phyloP scores from a whole-genome alignment of 1,140 invertebrate species.

The Conus betulinus region DNA sequence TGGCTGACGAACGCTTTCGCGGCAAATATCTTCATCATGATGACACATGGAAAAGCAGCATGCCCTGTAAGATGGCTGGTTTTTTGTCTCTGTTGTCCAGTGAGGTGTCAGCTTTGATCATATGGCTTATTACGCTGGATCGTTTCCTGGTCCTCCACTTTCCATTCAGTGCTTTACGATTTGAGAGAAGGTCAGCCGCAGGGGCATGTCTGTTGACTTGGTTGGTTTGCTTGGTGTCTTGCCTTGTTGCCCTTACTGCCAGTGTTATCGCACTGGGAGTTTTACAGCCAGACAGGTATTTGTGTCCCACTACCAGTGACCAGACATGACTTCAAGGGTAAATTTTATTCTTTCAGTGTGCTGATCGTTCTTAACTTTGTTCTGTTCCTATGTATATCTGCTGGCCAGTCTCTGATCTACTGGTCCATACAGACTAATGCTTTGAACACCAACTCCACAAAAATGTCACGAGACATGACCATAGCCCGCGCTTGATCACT shows the following conservation, averaged over 20 bases:
- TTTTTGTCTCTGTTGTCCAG: slow-evolving; percentile 56
- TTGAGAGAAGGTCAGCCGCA: slow-evolving; percentile 30
- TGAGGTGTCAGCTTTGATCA: slow-evolving; percentile 59
- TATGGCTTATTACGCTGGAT: slow-evolving; percentile 53
- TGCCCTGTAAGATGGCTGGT: slow-evolving; percentile 56
- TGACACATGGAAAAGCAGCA: slow-evolving; percentile 50
- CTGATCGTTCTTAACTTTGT: neutral
- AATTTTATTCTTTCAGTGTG: neutral
- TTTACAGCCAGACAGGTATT: slow-evolving; percentile 53
- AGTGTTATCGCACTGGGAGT: slow-evolving; percentile 29
- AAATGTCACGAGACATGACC: too few species aligned
- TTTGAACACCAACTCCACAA: too few species aligned
- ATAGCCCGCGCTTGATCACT: too few species aligned
- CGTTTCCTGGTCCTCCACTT: slow-evolving; percentile 54
- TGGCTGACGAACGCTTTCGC: slow-evolving; percentile 53
- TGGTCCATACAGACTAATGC: too few species aligned
- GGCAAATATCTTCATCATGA: slow-evolving; percentile 56
- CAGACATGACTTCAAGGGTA: neutral
- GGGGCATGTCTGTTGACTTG: neutral
- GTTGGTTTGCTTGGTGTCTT: slow-evolving; percentile 31
- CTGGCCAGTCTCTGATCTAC: too few species aligned
- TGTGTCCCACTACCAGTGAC: slow-evolving; percentile 26
- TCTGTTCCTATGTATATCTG: too few species aligned
- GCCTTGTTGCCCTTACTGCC: slow-evolving; percentile 19
- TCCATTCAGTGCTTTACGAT: slow-evolving; percentile 50